phyloP scores from a whole-genome alignment of 2,888 invertebrate genomes.

The Laspeyria flexula region DNA sequence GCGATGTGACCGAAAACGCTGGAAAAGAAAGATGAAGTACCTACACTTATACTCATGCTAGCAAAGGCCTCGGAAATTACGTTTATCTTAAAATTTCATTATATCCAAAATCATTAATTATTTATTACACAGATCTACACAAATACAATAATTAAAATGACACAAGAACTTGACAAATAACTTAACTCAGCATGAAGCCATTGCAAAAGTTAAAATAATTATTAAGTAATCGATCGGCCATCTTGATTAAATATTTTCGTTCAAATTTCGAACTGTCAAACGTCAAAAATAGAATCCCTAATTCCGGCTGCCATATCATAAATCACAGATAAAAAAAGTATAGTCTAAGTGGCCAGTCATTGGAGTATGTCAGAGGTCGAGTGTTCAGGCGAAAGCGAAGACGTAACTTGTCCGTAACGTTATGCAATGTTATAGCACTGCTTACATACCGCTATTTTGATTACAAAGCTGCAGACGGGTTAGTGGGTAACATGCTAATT shows the following conservation, averaged over 20 bases:
- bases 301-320: slow-evolving; percentile 34
- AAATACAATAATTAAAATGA: too few species aligned
- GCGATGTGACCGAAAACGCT: too few species aligned
- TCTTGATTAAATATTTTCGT: background rate
- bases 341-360: slow-evolving; percentile 38
- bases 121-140: too few species aligned
- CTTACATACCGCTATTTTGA: slow-evolving; percentile 40
- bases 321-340: slow-evolving; percentile 40
- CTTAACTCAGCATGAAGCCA: too few species aligned
- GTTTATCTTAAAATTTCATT: too few species aligned
- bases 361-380: slow-evolving; percentile 47
- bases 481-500: slow-evolving; percentile 55
- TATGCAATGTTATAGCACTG: slow-evolving; percentile 40
- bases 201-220: too few species aligned
- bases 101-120: too few species aligned
- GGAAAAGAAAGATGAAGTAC: too few species aligned
- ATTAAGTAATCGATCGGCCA: background rate
- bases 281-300: slow-evolving; percentile 13
- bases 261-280: slow-evolving; percentile 2
- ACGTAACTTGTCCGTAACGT: slow-evolving; percentile 46
- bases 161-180: too few species aligned
- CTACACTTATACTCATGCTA: too few species aligned
- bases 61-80: too few species aligned
- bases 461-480: slow-evolving; percentile 51
- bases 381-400: slow-evolving; percentile 43